phyloP scores from a whole-genome alignment of 1,140 invertebrate species.

The Psix sp. region DNA sequence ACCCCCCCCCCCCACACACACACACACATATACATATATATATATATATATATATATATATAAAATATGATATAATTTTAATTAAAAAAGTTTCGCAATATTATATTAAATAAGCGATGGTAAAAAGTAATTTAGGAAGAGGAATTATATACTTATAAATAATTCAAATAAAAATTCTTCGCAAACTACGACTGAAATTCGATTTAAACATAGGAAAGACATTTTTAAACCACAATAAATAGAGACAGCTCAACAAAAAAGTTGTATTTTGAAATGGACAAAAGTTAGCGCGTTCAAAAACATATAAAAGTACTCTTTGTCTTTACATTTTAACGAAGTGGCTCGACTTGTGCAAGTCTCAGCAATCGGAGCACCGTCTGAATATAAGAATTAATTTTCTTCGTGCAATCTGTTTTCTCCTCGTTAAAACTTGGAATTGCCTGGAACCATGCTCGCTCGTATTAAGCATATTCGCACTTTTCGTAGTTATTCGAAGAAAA shows the following conservation, averaged over 20 bases:
- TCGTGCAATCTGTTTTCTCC: slow-evolving; percentile 45
- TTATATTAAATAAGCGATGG: too few relatives aligned
- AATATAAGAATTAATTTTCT: slow-evolving; percentile 46
- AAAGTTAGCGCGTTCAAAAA: slow-evolving; percentile 17
- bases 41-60: too few relatives aligned
- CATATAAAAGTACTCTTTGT: slow-evolving; percentile 14
- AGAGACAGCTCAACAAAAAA: neutral
- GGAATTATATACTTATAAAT: too few relatives aligned
- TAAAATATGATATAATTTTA: too few relatives aligned
- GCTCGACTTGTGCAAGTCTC: slow-evolving; percentile 13
- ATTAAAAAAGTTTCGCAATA: too few relatives aligned
- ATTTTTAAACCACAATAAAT: too few relatives aligned
- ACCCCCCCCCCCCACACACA: too few relatives aligned
- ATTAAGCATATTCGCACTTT: slow-evolving; percentile 56
- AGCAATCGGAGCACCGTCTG: slow-evolving; percentile 29
- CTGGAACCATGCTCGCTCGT: slow-evolving; percentile 19
- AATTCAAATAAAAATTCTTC: too few relatives aligned
- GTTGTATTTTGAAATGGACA: neutral
- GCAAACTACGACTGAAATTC: too few relatives aligned
- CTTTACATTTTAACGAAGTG: slow-evolving; percentile 25
- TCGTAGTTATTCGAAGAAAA: slow-evolving; percentile 52
- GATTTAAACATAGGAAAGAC: too few relatives aligned
- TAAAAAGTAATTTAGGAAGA: too few relatives aligned
- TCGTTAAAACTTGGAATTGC: slow-evolving; percentile 51
- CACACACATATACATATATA: too few relatives aligned